phyloP scores from a whole-genome alignment of 2,113 vertebrate genomes.

The Aldabrachelys gigantea region DNA sequence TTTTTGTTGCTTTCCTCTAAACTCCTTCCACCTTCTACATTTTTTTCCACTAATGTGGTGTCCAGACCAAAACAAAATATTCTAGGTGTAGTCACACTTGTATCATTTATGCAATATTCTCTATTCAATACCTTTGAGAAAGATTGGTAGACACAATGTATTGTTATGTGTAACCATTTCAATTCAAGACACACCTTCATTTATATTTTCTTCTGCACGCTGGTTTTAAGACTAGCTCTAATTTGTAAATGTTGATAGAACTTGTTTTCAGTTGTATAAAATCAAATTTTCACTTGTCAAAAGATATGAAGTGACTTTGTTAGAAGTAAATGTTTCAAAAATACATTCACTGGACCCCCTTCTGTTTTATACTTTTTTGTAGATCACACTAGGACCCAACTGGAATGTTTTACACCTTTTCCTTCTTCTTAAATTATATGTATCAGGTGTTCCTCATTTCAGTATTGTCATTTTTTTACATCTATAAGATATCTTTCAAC shows the following conservation, averaged over 20 bases:
- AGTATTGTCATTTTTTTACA: background rate
- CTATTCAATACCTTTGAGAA: background rate
- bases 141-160: background rate
- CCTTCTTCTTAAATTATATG: background rate
- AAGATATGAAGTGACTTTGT: background rate
- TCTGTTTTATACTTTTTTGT: background rate
- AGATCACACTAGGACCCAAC: background rate
- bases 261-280: background rate
- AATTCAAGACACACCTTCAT: background rate
- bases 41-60: background rate
- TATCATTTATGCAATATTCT: background rate
- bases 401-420: fast-evolving
- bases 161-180: background rate
- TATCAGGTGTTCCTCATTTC: too few relatives aligned
- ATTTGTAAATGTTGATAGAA: background rate
- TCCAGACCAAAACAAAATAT: background rate
- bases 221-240: background rate
- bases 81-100: background rate
- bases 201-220: background rate
- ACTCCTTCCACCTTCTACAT: too few relatives aligned
- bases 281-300: background rate
- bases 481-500: background rate
- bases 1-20: too few relatives aligned
- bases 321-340: background rate
- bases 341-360: too few relatives aligned